A percentile compares a stretch with the other conserved stretches of the same genome.
Evolutionary conservation across 2,113 vertebrate genomes (phyloP).

Genomic region (Burhinus bistriatus): DNA sequence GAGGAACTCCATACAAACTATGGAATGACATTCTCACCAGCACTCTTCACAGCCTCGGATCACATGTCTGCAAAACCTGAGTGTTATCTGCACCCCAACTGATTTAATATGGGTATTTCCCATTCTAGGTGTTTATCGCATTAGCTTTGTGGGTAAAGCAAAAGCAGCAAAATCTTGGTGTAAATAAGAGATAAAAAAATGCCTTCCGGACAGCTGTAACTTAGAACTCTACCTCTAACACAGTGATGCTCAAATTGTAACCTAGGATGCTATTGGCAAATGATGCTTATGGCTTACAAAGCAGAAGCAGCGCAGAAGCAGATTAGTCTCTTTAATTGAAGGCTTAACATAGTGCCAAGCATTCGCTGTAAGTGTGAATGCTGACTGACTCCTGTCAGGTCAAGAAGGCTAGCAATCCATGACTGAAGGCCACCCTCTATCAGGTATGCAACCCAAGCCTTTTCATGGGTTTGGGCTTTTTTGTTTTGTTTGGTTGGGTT

Average conservation of each 20-base stretch:
- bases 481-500: no score
- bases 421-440: not conserved
- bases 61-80: not conserved
- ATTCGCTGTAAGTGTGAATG: not conserved
- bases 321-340: not conserved
- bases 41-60: not conserved
- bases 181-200: not conserved
- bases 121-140: not conserved
- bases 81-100: not conserved
- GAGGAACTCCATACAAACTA: not conserved
- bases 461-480: no score
- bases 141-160: not conserved
- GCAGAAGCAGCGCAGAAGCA: not conserved
- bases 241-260: not conserved
- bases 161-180: not conserved
- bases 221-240: not conserved
- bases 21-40: not conserved
- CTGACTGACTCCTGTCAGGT: not conserved
- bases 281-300: fast-evolving
- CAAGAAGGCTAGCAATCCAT: not conserved
- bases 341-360: not conserved
- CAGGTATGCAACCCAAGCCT: not conserved
- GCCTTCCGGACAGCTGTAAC: not conserved
- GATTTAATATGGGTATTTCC: not conserved
- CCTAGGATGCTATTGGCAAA: not conserved